Conservation (phyloP, 2,113 vertebrate species). For the Hypomesus transpacificus region DNA sequence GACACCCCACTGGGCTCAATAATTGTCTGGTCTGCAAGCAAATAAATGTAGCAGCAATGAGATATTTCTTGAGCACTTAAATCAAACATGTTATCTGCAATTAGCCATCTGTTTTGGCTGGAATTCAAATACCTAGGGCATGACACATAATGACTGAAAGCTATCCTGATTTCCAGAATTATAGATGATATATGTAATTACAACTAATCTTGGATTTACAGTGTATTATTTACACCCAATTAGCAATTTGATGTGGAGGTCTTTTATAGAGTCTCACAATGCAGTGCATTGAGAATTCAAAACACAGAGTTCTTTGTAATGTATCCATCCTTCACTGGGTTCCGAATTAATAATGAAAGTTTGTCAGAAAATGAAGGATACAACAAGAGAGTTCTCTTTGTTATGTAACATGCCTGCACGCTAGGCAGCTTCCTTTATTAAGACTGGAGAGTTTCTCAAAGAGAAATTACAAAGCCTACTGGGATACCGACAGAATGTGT, state of each 20-base stretch:
- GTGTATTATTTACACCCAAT: constrained; percentile 32
- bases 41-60: not conserved
- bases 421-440: constrained; percentile 35
- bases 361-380: constrained; percentile 29
- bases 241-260: constrained; percentile 16
- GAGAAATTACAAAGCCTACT: constrained; percentile 41
- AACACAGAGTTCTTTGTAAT: constrained; percentile 10
- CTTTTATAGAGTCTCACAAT: too few relatives aligned
- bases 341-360: constrained; percentile 34
- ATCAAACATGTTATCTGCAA: constrained; percentile 34
- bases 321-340: constrained; percentile 22
- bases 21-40: constrained; percentile 8
- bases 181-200: constrained; percentile 7
- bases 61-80: constrained; percentile 28
- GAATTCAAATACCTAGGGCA: constrained; percentile 17
- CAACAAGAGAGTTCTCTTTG: constrained; percentile 1
- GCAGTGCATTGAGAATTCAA: too few relatives aligned
- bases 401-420: constrained; percentile 38
- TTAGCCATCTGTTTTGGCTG: constrained; percentile 36
- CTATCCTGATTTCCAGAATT: not conserved
- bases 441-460: constrained; percentile 40
- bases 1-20: too few relatives aligned
- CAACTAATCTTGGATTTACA: constrained; percentile 1
- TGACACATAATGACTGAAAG: constrained; percentile 17
- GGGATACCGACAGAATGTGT: constrained; percentile 17